phyloP scores from a whole-genome alignment of 2,797 vertebrate species.

The Schizopygopsis pylzovi region DNA sequence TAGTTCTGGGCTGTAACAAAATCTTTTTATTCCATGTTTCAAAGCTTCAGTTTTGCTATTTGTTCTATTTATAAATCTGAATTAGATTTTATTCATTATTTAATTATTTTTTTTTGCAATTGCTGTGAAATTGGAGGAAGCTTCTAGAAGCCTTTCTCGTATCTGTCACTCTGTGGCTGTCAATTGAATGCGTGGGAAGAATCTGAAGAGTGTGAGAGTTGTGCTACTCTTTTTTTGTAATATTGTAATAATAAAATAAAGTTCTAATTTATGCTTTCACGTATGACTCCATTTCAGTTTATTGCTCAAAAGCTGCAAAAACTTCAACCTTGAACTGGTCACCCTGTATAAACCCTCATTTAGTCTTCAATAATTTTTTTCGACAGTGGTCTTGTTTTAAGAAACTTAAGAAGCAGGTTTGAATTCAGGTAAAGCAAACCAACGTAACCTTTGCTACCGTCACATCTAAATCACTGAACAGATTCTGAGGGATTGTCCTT shows the following conservation, averaged over 20 bases:
- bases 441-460: neutral
- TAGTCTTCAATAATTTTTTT: neutral
- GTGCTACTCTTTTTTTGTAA: slow-evolving; percentile 98
- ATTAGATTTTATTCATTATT: slow-evolving; percentile 84
- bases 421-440: neutral
- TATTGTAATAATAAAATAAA: slow-evolving; percentile 92
- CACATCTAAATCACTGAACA: neutral
- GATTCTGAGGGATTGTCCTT: neutral
- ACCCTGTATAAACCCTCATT: neutral
- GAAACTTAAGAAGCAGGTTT: neutral
- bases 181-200: slow-evolving; percentile 77
- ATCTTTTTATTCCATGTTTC: slow-evolving; percentile 74
- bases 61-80: slow-evolving; percentile 89
- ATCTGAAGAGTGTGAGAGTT: slow-evolving; percentile 87
- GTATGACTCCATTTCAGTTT: slow-evolving; percentile 28
- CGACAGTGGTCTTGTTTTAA: neutral
- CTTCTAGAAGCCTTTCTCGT: slow-evolving; percentile 77
- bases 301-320: neutral
- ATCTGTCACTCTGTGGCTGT: slow-evolving; percentile 78
- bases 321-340: neutral
- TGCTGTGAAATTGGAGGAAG: slow-evolving; percentile 82
- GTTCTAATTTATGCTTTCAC: slow-evolving; percentile 94
- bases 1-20: slow-evolving; percentile 86
- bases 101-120: slow-evolving; percentile 77
- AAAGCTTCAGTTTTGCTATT: slow-evolving; percentile 85